Base-by-base conservation (phyloP, 2,888 invertebrate species). In the Amblyjoppa proteus region DNA sequence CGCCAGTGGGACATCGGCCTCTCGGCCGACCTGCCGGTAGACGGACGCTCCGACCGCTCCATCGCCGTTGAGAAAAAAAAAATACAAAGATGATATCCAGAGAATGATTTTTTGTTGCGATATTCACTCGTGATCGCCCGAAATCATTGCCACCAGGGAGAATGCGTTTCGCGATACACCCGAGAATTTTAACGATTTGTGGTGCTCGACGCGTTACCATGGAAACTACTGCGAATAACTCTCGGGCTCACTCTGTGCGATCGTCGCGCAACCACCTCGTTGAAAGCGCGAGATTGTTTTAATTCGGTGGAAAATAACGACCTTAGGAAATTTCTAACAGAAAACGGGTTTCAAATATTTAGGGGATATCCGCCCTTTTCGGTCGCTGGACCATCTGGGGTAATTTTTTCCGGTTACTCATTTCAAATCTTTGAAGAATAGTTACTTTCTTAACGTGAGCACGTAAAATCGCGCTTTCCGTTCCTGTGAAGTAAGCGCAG, bases 1-100 rank as follows among this genome's bases (percentile, higher is more conserved):
- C 89, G 87, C 91, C 91, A 91, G 3, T 90, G 88, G 9, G 92
- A 91, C 20, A 88, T 68, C 58, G 91, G 90, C 56, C 91, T 87
- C 66, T 92, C 92, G 16, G 87, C 84, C 7, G 70, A 80, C 66
- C 87, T 88, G 3, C 88, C 89, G 7, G 88, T 85, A 25, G 86
- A 80, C 9, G 88, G 84, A 56, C 88, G 74, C 4, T 90, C 89
- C 56, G 70, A 51, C 56, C 78, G 81, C 20, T 91, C 88, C 89
- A 89, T 89, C 61, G 11, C 58, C 49, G 3, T 2, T 0, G 20
- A n/a, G 6, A 4, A 34, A 61, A 41, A 25, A 61, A 3, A 16
- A 16, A 3, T 16, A 34, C 11, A 31, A 64, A 31, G n/a, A 34
- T 28, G 34, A n/a, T 56, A 56, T 56, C 5, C 20, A n/a, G 7